Conservation (phyloP, 2,888 invertebrate genomes). For the Mesorhabditis belari region DNA sequence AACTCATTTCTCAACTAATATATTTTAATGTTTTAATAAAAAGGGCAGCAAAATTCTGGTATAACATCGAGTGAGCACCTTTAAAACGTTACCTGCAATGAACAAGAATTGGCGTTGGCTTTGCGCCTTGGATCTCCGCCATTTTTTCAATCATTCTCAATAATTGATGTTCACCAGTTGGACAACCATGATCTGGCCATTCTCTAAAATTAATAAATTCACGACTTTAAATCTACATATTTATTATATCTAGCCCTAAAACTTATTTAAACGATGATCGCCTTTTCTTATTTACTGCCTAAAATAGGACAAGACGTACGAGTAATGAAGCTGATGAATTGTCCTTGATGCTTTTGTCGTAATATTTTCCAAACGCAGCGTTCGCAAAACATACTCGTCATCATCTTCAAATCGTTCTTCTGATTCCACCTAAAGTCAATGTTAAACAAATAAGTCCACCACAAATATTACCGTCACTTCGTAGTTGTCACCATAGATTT, state of each 20-base stretch:
- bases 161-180: conserved; percentile 35
- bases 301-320: conserved; percentile 3
- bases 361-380: conserved; percentile 24
- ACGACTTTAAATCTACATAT: background rate
- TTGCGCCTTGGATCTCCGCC: conserved; percentile 18
- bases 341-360: conserved; percentile 15
- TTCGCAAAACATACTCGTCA: conserved; percentile 32
- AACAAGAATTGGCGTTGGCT: conserved; percentile 30
- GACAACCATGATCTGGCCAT: conserved; percentile 50
- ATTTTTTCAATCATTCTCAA: conserved; percentile 43
- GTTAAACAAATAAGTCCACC: background rate
- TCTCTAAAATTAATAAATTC: conserved; percentile 17
- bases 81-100: conserved; percentile 37
- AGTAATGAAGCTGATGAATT: conserved; percentile 41
- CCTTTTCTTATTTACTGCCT: background rate
- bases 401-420: conserved; percentile 13
- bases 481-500: conserved; percentile 26
- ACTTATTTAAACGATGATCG: background rate
- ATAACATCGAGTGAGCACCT: too few relatives aligned
- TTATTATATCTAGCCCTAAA: background rate
- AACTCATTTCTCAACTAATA: too few relatives aligned
- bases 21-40: too few relatives aligned
- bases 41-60: too few relatives aligned
- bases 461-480: conserved; percentile 12
- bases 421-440: background rate